Evolutionary conservation across 2,113 vertebrate species (phyloP), one percentile per base, ranked within the genome.

Genomic region (Corydoras maculifer): DNA sequence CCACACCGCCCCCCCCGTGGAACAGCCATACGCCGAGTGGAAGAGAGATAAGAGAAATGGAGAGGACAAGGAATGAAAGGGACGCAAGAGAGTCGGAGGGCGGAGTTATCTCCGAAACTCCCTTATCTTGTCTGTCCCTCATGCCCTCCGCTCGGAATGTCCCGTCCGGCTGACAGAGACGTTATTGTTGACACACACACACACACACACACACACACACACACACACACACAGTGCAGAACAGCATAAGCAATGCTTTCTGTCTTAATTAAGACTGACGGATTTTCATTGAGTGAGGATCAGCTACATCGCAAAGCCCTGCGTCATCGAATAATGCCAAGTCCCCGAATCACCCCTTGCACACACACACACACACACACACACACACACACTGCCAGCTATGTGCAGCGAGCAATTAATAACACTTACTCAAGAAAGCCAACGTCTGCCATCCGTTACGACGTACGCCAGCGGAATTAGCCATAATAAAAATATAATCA

Each of bases 401-500:
- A 68, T 71, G 58, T 68, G 9, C 58, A 57, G 30, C 8, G n/a
- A 62, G 68, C 66, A 79, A 74, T 77, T 79, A 77, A 77, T 79
- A 77, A 79, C 60, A 74, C 78, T 79, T 74, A 74, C 49, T 73
- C 67, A 66, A 48, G 78, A 70, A 74, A 74, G 58, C 72, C 64
- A 51, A 65, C 58, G 77, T 72, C 68, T 75, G 73, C 61, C 65
- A n/a, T 60, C 55, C n/a, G 49, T 69, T 72, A 30, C 58, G 51
- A 72, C 62, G 63, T 57, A 63, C 69, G 65, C 69, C 59, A 31
- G 50, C 59, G 66, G 72, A 70, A 72, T 79, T 75, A 65, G 64
- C 31, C 54, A 69, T 79, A 79, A 77, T 77, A 79, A 77, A 75
- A 76, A 70, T 79, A 74, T 74, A 79, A 79, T 79, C 75, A 77